A percentile compares a stretch with the other conserved stretches of the same genome.
These are phyloP conservation scores for Chelon labrosus DNA, from an alignment of 2,797 vertebrate genomes.

Conservation along the genomic window DNA sequence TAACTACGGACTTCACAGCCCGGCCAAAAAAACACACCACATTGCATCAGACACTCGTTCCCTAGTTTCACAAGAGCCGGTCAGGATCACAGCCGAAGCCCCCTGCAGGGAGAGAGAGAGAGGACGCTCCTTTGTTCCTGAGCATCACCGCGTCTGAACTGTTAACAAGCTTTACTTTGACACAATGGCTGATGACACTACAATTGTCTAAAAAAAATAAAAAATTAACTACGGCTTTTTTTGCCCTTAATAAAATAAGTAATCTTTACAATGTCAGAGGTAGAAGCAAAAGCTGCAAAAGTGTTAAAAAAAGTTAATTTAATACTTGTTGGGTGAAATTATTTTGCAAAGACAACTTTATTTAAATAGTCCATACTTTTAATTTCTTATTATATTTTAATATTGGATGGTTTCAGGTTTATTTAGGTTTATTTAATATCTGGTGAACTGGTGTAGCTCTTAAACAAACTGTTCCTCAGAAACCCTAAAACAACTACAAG, in stretches of 20 bases:
- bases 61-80: conserved; percentile 51
- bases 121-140: conserved; percentile 51
- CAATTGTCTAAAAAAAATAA: no score
- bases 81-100: conserved; percentile 48
- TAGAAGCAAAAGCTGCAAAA: no score
- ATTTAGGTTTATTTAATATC: no score
- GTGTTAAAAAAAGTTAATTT: no score
- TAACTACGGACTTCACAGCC: conserved; percentile 44
- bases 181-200: conserved; percentile 30
- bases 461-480: background rate
- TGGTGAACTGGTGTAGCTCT: background rate
- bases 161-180: conserved; percentile 57
- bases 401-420: no score
- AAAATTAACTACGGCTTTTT: no score
- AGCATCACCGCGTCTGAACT: conserved; percentile 47
- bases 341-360: background rate
- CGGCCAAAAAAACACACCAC: conserved; percentile 41
- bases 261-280: no score
- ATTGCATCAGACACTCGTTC: conserved; percentile 59
- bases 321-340: background rate
- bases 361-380: background rate
- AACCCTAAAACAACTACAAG: background rate
- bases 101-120: conserved; percentile 38
- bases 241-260: no score
- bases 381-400: background rate